A percentile compares a stretch with the other conserved stretches of the same genome.
phyloP scores from a whole-genome alignment of 2,797 vertebrate genomes.

The Gallinago stenura region DNA sequence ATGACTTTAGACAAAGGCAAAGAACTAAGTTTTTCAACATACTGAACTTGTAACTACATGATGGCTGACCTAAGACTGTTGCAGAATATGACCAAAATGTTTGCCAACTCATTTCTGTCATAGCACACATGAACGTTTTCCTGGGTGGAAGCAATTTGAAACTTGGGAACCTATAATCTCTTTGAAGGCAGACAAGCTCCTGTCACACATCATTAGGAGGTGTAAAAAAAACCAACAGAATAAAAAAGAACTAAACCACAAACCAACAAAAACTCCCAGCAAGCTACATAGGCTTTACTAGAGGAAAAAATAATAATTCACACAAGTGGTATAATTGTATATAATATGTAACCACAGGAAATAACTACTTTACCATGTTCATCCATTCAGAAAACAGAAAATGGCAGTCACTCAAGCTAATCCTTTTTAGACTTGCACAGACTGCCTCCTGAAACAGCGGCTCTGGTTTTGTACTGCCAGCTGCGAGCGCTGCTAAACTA shows the following conservation, averaged over 20 bases:
- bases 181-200: background rate
- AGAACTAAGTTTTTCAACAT: background rate
- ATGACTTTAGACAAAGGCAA: background rate
- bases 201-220: background rate
- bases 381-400: conserved; percentile 40
- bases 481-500: background rate
- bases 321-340: conserved; percentile 38
- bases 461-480: conserved; percentile 13
- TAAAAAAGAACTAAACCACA: background rate
- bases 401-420: conserved; percentile 12
- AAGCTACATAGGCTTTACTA: background rate
- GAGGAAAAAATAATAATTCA: background rate
- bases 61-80: background rate
- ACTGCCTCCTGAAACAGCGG: background rate
- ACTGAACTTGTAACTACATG: background rate
- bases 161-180: background rate
- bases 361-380: conserved; percentile 22
- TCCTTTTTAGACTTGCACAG: background rate
- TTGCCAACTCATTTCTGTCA: background rate
- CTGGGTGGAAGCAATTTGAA: background rate
- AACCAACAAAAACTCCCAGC: background rate
- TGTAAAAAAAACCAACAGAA: background rate
- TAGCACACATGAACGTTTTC: background rate
- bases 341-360: conserved; percentile 45
- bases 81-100: background rate